These are phyloP conservation scores for Dicranocentrus wangi DNA, from an alignment of 2,888 invertebrate genomes.

Conservation along the genomic window DNA sequence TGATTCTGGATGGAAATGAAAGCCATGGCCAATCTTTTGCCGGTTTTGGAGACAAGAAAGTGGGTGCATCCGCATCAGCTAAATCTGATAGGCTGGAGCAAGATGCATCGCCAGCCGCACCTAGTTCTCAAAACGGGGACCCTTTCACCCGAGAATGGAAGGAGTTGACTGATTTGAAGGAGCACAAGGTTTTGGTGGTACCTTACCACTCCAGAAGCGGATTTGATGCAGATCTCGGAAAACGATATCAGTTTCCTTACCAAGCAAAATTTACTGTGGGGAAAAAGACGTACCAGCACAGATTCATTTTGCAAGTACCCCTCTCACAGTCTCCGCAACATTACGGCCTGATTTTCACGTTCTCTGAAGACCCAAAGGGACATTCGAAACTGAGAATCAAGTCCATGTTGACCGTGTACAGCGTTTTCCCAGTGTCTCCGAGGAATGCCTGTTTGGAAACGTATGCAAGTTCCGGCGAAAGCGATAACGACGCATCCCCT, in stretches of 20 bases:
- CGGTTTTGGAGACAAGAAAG: neutral
- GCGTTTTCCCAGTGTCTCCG: constrained; percentile 49
- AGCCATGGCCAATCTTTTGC: constrained; percentile 43
- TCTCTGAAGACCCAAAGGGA: constrained; percentile 46
- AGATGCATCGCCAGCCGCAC: constrained; percentile 8
- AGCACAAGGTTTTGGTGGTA: constrained; percentile 62
- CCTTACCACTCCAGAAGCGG: constrained; percentile 60
- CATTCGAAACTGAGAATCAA: constrained; percentile 51
- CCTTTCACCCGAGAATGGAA: constrained; percentile 37
- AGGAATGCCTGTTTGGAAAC: constrained; percentile 49
- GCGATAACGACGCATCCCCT: neutral
- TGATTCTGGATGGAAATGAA: constrained; percentile 63
- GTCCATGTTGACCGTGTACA: constrained; percentile 64
- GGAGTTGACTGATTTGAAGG: constrained; percentile 53
- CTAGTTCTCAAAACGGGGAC: neutral
- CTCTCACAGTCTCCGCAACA: constrained; percentile 61
- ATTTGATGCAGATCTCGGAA: constrained; percentile 54
- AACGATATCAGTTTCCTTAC: constrained; percentile 62
- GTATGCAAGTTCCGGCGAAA: constrained; percentile 16
- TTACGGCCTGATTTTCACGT: constrained; percentile 66
- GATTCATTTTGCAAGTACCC: constrained; percentile 57
- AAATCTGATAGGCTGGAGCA: constrained; percentile 21
- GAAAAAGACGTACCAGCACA: constrained; percentile 53
- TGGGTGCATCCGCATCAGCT: constrained; percentile 15
- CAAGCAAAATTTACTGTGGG: constrained; percentile 64